Evolutionary conservation across 1,140 invertebrate genomes (phyloP).

Genomic region (Diorhabda sublineata): DNA sequence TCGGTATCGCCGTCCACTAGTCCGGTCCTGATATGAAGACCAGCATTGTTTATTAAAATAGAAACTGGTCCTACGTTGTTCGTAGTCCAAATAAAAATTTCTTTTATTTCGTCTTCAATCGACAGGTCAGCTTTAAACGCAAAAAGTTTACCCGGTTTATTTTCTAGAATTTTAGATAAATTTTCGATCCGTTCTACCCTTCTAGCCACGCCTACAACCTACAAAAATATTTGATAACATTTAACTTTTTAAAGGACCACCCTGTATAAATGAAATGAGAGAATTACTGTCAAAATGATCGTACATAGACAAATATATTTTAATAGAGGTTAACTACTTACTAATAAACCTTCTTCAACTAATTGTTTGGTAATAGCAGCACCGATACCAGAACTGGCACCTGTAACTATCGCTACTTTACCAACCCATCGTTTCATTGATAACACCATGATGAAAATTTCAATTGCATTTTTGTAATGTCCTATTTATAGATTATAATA

Average conservation of each 20-base stretch:
- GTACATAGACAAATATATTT: neutral
- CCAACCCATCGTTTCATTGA: slow-evolving; percentile 51
- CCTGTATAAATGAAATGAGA: neutral
- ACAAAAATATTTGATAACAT: neutral
- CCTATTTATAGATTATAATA: too few relatives aligned
- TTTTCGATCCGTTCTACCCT: slow-evolving; percentile 14
- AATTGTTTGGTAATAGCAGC: slow-evolving; percentile 42
- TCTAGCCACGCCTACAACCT: slow-evolving; percentile 20
- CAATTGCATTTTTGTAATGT: too few relatives aligned
- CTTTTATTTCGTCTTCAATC: slow-evolving; percentile 49
- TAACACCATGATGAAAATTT: neutral
- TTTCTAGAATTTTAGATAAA: neutral
- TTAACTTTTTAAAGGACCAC: neutral
- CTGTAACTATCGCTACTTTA: slow-evolving; percentile 53
- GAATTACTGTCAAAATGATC: neutral
- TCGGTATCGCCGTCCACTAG: slow-evolving; percentile 33
- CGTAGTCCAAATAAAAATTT: slow-evolving; percentile 60
- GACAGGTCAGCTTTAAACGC: slow-evolving; percentile 14
- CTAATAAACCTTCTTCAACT: slow-evolving; percentile 48
- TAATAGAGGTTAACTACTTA: slow-evolving; percentile 4
- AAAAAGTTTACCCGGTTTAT: slow-evolving; percentile 6
- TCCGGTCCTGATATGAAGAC: slow-evolving; percentile 38
- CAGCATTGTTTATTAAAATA: slow-evolving; percentile 72
- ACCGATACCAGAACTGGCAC: slow-evolving; percentile 53
- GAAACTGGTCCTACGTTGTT: slow-evolving; percentile 60